phyloP scores from a whole-genome alignment of 2,888 invertebrate species.

The Andrena haemorrhoa region DNA sequence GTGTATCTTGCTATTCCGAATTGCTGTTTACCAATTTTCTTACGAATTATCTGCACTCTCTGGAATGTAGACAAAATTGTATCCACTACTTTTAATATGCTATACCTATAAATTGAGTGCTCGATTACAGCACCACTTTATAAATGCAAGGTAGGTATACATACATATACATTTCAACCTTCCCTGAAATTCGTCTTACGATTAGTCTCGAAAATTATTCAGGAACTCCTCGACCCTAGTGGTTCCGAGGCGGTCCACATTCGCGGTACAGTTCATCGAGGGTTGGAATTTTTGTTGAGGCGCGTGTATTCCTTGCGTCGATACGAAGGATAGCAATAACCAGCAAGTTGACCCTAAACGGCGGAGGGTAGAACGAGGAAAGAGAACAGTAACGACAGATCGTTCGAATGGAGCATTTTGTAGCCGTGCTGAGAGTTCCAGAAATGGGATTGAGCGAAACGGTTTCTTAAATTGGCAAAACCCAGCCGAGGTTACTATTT shows the following conservation, averaged over 20 bases:
- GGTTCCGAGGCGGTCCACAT: neutral
- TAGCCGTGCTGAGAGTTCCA: constrained; percentile 46
- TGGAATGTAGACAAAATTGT: too few species aligned
- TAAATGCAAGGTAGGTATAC: too few species aligned
- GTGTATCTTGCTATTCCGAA: too few species aligned
- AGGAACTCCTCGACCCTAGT: neutral
- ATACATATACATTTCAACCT: too few species aligned
- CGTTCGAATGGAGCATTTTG: constrained; percentile 51
- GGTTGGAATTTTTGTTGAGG: neutral
- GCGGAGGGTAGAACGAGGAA: constrained; percentile 15
- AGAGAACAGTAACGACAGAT: constrained; percentile 50
- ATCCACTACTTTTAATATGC: too few species aligned
- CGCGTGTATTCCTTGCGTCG: neutral
- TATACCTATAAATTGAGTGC: too few species aligned
- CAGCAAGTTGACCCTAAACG: constrained; percentile 15
- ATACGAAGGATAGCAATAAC: neutral
- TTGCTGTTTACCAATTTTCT: too few species aligned
- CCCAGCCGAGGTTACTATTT: constrained; percentile 58
- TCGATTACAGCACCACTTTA: too few species aligned
- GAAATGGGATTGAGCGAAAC: constrained; percentile 62
- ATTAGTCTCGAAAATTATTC: neutral
- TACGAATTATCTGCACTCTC: too few species aligned
- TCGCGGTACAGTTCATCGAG: neutral
- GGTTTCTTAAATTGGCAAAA: constrained; percentile 67
- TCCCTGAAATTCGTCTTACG: too few species aligned